Conservation (phyloP, 2,113 vertebrate genomes). For the Garra rufa region DNA sequence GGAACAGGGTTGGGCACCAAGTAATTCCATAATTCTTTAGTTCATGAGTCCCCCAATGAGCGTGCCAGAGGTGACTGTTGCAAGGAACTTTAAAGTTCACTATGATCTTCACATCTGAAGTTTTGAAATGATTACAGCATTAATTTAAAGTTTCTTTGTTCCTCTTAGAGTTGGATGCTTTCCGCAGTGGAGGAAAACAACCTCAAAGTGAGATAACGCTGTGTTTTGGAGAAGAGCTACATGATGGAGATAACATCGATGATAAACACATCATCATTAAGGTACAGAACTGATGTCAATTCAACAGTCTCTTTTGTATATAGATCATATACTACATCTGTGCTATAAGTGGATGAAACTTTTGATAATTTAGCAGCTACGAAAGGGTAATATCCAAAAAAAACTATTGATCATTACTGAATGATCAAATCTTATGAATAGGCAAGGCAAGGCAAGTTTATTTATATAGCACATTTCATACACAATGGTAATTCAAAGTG, state of each 20-base stretch:
- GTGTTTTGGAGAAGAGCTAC: constrained; percentile 82
- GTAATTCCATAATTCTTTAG: background rate
- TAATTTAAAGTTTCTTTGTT: background rate
- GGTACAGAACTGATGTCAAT: constrained; percentile 64
- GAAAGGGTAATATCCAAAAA: too few species aligned
- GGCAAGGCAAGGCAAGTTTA: too few species aligned
- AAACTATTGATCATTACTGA: too few species aligned
- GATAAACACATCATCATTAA: constrained; percentile 80
- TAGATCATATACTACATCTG: background rate
- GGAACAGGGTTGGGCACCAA: too few species aligned
- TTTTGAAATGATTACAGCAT: background rate
- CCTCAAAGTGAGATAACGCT: constrained; percentile 80
- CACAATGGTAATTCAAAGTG: too few species aligned
- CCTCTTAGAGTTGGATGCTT: constrained; percentile 76
- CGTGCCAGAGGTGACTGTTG: background rate
- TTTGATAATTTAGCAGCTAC: background rate
- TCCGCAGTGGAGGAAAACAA: constrained; percentile 64
- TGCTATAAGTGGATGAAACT: background rate
- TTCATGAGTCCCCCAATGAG: background rate
- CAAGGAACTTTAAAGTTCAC: background rate
- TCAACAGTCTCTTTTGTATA: background rate
- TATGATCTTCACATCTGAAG: background rate
- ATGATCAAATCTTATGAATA: too few species aligned
- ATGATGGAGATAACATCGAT: constrained; percentile 55
- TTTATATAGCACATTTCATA: too few species aligned